Evolutionary conservation across 1,140 invertebrate species (phyloP).

Genomic region (Aricia agestis): DNA sequence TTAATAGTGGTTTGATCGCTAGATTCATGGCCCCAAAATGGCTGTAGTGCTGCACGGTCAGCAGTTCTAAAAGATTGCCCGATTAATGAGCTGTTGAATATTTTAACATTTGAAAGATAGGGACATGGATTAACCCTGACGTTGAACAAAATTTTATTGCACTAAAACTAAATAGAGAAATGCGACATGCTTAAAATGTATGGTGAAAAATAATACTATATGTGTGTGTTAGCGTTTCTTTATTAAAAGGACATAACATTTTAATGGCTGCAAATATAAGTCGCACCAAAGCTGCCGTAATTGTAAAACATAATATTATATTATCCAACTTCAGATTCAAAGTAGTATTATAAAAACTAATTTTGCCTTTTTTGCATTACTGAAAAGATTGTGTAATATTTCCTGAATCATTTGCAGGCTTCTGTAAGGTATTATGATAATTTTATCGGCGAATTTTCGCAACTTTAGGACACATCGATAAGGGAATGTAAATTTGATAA

Average conservation of each 20-base stretch:
- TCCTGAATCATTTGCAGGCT: constrained; percentile 15
- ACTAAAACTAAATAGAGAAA: too few species aligned
- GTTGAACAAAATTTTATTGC: too few species aligned
- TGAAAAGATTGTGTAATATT: constrained; percentile 18
- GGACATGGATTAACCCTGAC: constrained; percentile 27
- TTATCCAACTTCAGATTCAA: background rate
- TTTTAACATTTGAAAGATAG: constrained; percentile 39
- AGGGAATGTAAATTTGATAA: constrained; percentile 20
- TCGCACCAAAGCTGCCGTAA: too few species aligned
- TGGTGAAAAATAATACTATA: too few species aligned
- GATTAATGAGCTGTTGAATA: constrained; percentile 56
- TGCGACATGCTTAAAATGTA: too few species aligned
- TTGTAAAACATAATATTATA: background rate
- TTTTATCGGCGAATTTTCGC: constrained; percentile 19
- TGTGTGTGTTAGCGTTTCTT: too few species aligned
- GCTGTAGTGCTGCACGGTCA: constrained; percentile 42
- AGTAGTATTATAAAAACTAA: constrained; percentile 14
- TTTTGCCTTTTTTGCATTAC: constrained; percentile 15
- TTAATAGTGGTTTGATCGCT: background rate
- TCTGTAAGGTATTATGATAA: constrained; percentile 19
- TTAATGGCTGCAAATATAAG: too few species aligned
- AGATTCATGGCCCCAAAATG: constrained; percentile 32
- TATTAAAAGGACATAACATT: too few species aligned
- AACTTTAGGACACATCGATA: constrained; percentile 19
- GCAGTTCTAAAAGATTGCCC: constrained; percentile 50